These are phyloP conservation scores for Anabas testudineus DNA, from an alignment of 2,797 vertebrate species.

Conservation along the genomic window DNA sequence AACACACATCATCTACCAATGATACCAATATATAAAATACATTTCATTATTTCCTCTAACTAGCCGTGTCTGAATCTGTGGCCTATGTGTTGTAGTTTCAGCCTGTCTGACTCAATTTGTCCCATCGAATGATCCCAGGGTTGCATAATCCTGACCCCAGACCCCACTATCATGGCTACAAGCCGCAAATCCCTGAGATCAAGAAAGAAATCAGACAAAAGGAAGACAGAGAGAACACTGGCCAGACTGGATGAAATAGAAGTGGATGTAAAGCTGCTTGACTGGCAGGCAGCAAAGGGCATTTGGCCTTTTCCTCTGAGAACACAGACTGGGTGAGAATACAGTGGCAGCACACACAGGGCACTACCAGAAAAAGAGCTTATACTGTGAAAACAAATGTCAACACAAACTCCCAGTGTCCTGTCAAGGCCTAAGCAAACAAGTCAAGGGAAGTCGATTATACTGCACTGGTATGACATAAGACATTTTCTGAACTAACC, in stretches of 20 bases:
- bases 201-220: constrained; percentile 71
- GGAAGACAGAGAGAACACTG: constrained; percentile 67
- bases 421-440: constrained; percentile 19
- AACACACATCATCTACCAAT: not conserved
- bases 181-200: constrained; percentile 75
- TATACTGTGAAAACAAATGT: constrained; percentile 54
- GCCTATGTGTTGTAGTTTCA: constrained; percentile 58
- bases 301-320: constrained; percentile 55
- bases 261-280: constrained; percentile 41
- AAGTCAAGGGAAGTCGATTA: constrained; percentile 18
- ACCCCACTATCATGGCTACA: constrained; percentile 48
- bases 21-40: not conserved
- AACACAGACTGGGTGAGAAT: constrained; percentile 54
- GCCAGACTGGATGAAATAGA: constrained; percentile 46
- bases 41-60: not conserved
- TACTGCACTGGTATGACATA: constrained; percentile 17
- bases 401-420: constrained; percentile 36
- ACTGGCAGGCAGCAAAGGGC: constrained; percentile 47
- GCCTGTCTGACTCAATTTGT: constrained; percentile 73
- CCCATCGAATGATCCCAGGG: constrained; percentile 59
- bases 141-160: constrained; percentile 71
- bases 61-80: constrained; percentile 26
- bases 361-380: constrained; percentile 49
- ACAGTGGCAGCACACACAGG: constrained; percentile 42
- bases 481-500: constrained; percentile 41